Evolutionary conservation across 2,888 invertebrate genomes (phyloP).

Genomic region (Sturmia bella): DNA sequence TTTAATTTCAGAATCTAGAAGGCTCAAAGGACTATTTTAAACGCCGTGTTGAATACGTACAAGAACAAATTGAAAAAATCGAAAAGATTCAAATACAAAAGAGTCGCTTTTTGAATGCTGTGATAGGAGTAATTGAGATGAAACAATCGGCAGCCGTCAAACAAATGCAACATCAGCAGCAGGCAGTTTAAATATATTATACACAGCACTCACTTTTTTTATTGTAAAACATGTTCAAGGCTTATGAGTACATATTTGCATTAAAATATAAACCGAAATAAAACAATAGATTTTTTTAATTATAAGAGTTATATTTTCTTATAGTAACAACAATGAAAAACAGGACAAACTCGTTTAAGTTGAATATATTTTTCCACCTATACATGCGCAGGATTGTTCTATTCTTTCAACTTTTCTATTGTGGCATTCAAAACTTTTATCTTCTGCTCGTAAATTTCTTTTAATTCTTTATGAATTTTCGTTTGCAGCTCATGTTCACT

Average conservation of each 20-base stretch:
- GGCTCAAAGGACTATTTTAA: slow-evolving; percentile 96
- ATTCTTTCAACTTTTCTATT: slow-evolving; percentile 72
- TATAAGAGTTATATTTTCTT: slow-evolving; percentile 13
- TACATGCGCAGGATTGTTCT: slow-evolving; percentile 53
- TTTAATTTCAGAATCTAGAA: slow-evolving; percentile 85
- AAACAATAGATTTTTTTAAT: slow-evolving; percentile 19
- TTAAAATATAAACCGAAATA: slow-evolving; percentile 38
- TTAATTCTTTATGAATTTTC: slow-evolving; percentile 87
- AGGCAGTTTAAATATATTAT: slow-evolving; percentile 71
- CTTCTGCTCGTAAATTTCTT: slow-evolving; percentile 86
- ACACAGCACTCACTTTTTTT: slow-evolving; percentile 33
- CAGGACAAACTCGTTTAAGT: slow-evolving; percentile 29
- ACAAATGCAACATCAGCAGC: slow-evolving; percentile 76
- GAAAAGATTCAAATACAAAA: slow-evolving; percentile 87
- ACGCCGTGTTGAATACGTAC: slow-evolving; percentile 93
- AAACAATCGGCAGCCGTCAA: slow-evolving; percentile 82
- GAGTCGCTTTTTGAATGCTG: slow-evolving; percentile 89
- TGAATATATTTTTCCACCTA: neutral
- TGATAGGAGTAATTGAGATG: slow-evolving; percentile 89
- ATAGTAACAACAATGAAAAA: slow-evolving; percentile 18
- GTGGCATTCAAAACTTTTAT: slow-evolving; percentile 80
- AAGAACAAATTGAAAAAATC: slow-evolving; percentile 97
- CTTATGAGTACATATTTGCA: slow-evolving; percentile 31
- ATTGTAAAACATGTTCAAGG: slow-evolving; percentile 41
- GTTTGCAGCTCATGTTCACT: slow-evolving; percentile 90